Base-by-base conservation (phyloP, 1,140 invertebrate genomes). In the Eurosta solidaginis region DNA sequence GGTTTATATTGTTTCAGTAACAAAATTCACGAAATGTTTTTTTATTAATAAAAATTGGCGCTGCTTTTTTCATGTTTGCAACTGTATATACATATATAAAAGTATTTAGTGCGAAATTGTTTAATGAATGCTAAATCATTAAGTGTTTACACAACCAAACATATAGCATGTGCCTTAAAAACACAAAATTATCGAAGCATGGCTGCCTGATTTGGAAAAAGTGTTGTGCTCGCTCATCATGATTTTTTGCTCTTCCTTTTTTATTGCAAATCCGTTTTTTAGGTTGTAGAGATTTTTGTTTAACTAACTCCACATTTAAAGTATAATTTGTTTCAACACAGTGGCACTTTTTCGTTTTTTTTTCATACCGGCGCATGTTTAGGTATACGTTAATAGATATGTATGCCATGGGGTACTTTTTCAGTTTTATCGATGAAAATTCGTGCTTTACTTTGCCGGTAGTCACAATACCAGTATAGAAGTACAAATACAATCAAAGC, bases 371-470 rank as follows among this genome's bases (percentile, higher is more conserved):
- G n/a, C 20, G 59, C 12, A 14, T n/a, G 59, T 7, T 20, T 52
- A 17, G 12, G 4, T 49, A 49, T 17, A 10, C n/a, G 49, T 29
- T 2, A 40, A 12, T 40, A 33, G 14, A 17, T n/a, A 68, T 68
- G 59, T 29, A 7, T 68, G 59, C 22, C 33, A 33, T 68, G n/a
- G 33, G 17, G 17, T 29, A 20, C 59, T 68, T 40, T 42, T 68
- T 68, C 59, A 40, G 40, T 68, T 68, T 68, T 29, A 68, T 68
- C 59, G n/a, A 40, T 68, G 59, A 7, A 29, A 68, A 17, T 40
- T 68, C n/a, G n/a, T n/a, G n/a, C 59, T 68, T 68, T 68, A n/a
- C 59, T 68, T 68, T 68, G 59, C 59, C 59, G 59, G 59, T n/a
- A 42, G 6, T 14, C 45, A n/a, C 3, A n/a, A 47, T 47, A 47